A percentile compares a stretch with the other conserved stretches of the same genome.
Conservation (phyloP, 2,113 vertebrate species). For the Meleagris gallopavo region DNA sequence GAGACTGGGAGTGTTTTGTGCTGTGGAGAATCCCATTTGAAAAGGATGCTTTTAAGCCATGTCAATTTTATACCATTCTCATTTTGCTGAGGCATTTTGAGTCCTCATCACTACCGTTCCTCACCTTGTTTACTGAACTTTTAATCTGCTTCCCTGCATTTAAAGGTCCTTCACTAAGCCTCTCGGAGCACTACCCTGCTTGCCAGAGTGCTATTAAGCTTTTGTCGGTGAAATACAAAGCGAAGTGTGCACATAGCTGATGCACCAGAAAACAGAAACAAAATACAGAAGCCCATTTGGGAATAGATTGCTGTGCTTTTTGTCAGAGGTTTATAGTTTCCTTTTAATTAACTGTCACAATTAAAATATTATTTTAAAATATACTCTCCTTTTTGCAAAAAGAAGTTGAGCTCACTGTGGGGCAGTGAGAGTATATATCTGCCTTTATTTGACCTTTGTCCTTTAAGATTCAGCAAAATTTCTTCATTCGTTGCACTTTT, state of each 20-base stretch:
- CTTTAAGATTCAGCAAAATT: conserved; percentile 55
- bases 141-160: not conserved
- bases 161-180: not conserved
- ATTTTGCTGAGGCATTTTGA: not conserved
- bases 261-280: not conserved
- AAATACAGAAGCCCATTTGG: not conserved
- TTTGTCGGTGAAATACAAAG: not conserved
- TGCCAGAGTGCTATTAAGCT: not conserved
- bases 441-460: not conserved
- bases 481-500: conserved; percentile 36
- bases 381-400: not conserved
- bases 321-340: not conserved
- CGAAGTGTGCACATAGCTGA: not conserved
- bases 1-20: accelerated
- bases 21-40: not conserved
- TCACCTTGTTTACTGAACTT: not conserved
- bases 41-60: not conserved
- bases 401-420: not conserved
- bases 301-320: not conserved
- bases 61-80: not conserved
- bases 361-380: not conserved
- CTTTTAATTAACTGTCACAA: not conserved
- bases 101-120: not conserved
- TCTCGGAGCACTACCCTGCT: not conserved
- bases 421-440: not conserved